These are phyloP conservation scores for Lepilemur septentrionalis DNA, from an alignment of 2,797 vertebrate species.

Conservation along the genomic window DNA sequence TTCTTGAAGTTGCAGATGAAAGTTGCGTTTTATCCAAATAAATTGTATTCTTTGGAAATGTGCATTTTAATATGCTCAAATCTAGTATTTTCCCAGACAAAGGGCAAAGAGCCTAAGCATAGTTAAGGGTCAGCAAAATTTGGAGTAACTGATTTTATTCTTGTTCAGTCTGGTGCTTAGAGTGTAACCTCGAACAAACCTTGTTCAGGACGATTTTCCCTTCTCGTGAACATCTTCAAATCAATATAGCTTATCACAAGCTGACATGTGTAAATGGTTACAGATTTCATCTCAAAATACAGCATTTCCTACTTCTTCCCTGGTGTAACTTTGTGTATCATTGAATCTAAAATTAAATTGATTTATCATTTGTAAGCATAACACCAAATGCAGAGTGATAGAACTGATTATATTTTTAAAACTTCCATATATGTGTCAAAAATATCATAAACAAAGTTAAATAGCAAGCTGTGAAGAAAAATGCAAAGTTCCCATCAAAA, in stretches of 20 bases:
- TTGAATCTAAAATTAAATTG: slow-evolving; percentile 47
- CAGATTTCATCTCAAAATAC: slow-evolving; percentile 38
- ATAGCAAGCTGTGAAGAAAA: background rate
- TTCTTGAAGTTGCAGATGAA: background rate
- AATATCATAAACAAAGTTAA: slow-evolving; percentile 12
- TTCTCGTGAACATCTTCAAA: background rate
- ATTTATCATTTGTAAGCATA: slow-evolving; percentile 22
- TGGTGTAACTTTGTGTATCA: background rate
- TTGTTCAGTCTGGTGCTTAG: accelerated
- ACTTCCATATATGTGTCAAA: slow-evolving; percentile 20
- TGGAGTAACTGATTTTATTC: accelerated
- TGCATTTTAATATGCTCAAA: background rate
- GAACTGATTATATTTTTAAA: slow-evolving; percentile 37
- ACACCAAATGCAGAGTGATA: background rate
- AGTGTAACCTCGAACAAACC: accelerated
- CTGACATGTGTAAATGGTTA: background rate
- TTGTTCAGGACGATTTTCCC: accelerated
- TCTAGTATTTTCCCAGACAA: background rate
- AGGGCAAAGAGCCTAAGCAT: background rate
- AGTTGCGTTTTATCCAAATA: background rate
- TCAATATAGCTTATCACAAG: background rate
- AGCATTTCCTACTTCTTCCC: background rate
- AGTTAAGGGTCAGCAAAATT: background rate
- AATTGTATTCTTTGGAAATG: background rate
- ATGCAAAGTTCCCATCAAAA: background rate